phyloP scores from a whole-genome alignment of 2,888 invertebrate species.

The Zele albiditarsus region DNA sequence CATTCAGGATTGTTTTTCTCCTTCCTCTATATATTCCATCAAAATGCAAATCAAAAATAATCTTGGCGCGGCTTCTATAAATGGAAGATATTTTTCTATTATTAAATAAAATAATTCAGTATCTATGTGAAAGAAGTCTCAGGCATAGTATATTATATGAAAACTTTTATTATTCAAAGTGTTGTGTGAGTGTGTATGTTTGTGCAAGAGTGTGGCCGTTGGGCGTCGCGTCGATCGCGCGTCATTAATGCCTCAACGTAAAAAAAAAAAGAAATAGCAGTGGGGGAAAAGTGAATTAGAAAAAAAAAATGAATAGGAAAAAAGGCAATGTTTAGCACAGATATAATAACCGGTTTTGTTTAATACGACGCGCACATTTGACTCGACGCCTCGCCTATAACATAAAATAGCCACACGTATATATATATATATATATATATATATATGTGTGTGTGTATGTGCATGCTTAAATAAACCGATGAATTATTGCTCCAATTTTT shows the following conservation, averaged over 20 bases:
- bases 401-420: background rate
- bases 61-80: too few relatives aligned
- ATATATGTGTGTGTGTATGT: too few relatives aligned
- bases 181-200: background rate
- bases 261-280: background rate
- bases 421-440: too few relatives aligned
- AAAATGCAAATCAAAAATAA: too few relatives aligned
- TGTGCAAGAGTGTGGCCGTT: background rate
- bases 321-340: background rate
- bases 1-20: too few relatives aligned
- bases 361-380: background rate
- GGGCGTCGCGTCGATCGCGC: background rate
- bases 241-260: background rate
- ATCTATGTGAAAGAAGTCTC: too few relatives aligned
- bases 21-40: too few relatives aligned
- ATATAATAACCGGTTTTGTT: slow-evolving; percentile 10
- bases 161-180: background rate
- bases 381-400: background rate
- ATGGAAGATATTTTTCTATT: too few relatives aligned
- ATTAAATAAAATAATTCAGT: too few relatives aligned
- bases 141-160: background rate
- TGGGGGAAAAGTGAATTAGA: background rate
- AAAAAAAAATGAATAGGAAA: background rate
- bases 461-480: background rate
- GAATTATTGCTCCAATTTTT: background rate